phyloP scores from a whole-genome alignment of 2,113 vertebrate species.

The Vidua macroura region DNA sequence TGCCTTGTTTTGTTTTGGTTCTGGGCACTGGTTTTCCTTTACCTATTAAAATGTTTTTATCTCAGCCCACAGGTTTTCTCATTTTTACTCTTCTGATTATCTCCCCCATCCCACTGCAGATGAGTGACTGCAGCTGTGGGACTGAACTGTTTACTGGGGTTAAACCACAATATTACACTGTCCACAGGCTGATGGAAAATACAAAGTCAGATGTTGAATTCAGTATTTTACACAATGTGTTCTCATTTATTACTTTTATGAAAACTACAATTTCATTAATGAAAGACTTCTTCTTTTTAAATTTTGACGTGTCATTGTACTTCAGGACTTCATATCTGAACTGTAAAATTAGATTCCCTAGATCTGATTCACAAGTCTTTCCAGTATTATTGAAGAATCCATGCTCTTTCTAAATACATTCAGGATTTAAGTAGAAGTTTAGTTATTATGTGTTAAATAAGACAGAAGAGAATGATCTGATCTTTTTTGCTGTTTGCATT shows the following conservation, averaged over 20 bases:
- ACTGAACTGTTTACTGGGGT: background rate
- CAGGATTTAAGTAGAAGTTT: background rate
- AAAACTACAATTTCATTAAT: constrained; percentile 16
- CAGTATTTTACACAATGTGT: background rate
- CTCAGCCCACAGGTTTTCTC: background rate
- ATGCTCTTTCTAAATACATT: background rate
- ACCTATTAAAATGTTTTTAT: background rate
- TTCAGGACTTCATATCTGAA: background rate
- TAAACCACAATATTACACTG: background rate
- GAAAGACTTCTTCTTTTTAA: background rate
- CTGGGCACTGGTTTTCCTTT: background rate
- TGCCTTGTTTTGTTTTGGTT: background rate
- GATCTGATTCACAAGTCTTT: background rate
- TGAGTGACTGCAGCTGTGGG: background rate
- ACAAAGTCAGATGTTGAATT: background rate
- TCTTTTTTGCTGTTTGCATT: background rate
- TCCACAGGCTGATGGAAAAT: background rate
- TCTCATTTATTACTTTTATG: background rate
- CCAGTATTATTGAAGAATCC: background rate
- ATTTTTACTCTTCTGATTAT: background rate
- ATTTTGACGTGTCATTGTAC: background rate
- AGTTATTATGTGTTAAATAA: background rate
- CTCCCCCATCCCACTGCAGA: no score
- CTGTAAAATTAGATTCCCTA: background rate
- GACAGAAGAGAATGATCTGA: background rate